Evolutionary conservation across 2,113 vertebrate species (phyloP).

Genomic region (Oxyura jamaicensis): DNA sequence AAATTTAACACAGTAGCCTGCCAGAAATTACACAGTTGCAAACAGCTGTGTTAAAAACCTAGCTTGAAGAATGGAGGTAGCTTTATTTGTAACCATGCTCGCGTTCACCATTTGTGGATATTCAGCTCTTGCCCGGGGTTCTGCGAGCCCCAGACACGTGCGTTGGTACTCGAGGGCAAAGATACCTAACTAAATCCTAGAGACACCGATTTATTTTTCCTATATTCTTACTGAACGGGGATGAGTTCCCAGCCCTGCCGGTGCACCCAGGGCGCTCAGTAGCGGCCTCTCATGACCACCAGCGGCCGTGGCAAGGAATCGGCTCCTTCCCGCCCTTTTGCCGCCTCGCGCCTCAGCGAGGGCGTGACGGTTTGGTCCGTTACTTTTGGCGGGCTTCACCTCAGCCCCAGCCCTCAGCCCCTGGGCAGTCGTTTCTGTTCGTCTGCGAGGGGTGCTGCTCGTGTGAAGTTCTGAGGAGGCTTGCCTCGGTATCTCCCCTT

Average conservation of each 20-base stretch:
- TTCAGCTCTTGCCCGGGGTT: fast-evolving
- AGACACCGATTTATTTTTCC: fast-evolving
- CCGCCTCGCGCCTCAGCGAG: not conserved
- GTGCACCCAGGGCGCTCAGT: too few species aligned
- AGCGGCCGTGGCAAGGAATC: too few species aligned
- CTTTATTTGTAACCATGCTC: not conserved
- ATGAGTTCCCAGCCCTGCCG: too few species aligned
- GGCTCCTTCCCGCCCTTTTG: not conserved
- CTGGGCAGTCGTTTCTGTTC: fast-evolving
- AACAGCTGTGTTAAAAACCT: not conserved
- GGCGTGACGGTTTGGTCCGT: fast-evolving
- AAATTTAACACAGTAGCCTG: not conserved
- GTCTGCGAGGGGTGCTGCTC: fast-evolving
- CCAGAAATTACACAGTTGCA: not conserved
- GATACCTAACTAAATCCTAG: not conserved
- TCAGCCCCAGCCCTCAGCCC: fast-evolving
- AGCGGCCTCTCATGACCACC: not conserved
- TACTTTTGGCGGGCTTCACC: not conserved
- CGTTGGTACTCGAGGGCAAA: fast-evolving
- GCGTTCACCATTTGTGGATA: fast-evolving
- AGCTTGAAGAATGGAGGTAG: fast-evolving
- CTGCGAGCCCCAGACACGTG: fast-evolving
- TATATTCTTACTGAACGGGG: too few species aligned
- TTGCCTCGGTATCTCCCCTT: not conserved
- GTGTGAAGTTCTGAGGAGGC: fast-evolving